These are phyloP conservation scores for Perithous albicinctus DNA, from an alignment of 2,888 invertebrate genomes.

Conservation along the genomic window DNA sequence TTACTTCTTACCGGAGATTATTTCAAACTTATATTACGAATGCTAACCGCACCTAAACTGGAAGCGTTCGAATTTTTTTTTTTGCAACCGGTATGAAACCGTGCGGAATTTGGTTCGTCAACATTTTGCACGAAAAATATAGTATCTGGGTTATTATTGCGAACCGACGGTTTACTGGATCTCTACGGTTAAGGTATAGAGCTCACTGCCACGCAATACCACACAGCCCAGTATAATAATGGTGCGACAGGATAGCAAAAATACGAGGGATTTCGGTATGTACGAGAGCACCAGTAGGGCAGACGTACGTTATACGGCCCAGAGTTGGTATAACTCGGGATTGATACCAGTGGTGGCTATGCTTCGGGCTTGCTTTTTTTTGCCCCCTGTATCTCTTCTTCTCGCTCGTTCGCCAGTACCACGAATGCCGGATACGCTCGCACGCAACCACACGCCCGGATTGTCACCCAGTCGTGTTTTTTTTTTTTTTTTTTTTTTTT, in stretches of 20 bases:
- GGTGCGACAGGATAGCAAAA: constrained; percentile 23
- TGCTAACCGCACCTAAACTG: background rate
- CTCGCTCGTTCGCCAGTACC: constrained; percentile 42
- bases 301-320: constrained; percentile 42
- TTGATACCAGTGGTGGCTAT: constrained; percentile 75
- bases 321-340: constrained; percentile 59
- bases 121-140: constrained; percentile 57
- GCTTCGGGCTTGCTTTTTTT: constrained; percentile 70
- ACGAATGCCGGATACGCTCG: constrained; percentile 55
- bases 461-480: constrained; percentile 47
- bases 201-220: background rate
- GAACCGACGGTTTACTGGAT: background rate
- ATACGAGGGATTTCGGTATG: constrained; percentile 49
- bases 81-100: background rate
- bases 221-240: constrained; percentile 24
- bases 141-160: constrained; percentile 74
- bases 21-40: background rate
- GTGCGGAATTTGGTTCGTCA: constrained; percentile 22
- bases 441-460: constrained; percentile 58
- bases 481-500: too few species aligned
- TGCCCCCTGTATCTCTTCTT: constrained; percentile 38
- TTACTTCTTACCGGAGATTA: too few species aligned
- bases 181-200: constrained; percentile 2
- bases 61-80: background rate
- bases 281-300: constrained; percentile 21